Evolutionary conservation across 1,140 invertebrate species (phyloP).

Genomic region (Atta cephalotes): DNA sequence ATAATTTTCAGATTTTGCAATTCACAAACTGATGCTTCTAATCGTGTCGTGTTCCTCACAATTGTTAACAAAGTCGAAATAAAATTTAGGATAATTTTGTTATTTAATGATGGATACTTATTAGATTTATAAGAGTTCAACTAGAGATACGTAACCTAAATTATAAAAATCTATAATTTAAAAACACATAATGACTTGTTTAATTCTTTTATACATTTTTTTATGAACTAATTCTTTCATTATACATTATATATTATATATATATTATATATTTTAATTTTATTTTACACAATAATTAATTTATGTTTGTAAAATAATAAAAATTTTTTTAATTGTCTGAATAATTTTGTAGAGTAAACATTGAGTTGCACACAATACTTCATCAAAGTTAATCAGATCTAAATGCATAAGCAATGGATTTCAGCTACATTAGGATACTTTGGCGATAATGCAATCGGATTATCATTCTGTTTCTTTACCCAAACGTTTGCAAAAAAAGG

Average conservation of each 20-base stretch:
- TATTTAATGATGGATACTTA: background rate
- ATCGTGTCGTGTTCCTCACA: no score
- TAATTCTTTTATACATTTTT: background rate
- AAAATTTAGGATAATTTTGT: background rate
- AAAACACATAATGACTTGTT: background rate
- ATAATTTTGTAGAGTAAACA: constrained; percentile 3
- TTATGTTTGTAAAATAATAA: background rate
- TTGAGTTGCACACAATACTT: background rate
- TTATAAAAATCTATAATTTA: background rate
- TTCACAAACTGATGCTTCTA: background rate
- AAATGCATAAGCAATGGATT: background rate
- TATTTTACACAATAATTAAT: background rate
- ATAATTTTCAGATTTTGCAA: background rate
- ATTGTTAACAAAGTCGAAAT: background rate
- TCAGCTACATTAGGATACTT: background rate
- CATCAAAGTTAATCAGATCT: constrained; percentile 24
- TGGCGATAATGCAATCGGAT: constrained; percentile 5
- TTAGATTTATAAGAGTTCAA: background rate
- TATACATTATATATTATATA: background rate
- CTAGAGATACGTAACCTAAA: background rate
- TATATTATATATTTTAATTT: background rate
- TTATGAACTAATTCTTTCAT: background rate
- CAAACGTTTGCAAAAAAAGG: constrained; percentile 11
- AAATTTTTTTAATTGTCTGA: constrained; percentile 7
- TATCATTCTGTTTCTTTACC: background rate